Conservation (phyloP, 2,888 invertebrate genomes). For the Drosophila buzzatii region DNA sequence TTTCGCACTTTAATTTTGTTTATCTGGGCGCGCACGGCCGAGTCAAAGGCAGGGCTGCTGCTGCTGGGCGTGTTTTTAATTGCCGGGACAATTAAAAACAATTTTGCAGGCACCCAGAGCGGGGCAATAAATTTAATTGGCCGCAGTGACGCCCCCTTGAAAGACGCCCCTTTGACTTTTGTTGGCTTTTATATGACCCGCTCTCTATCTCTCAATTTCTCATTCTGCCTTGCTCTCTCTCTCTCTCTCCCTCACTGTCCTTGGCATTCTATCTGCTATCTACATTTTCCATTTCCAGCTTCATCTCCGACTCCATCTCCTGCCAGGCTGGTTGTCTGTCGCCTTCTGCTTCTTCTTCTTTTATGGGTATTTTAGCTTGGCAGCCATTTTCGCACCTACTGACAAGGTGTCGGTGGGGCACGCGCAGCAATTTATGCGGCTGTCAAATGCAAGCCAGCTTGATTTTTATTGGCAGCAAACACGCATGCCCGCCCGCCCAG, state of each 20-base stretch:
- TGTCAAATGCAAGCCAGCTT: constrained; percentile 74
- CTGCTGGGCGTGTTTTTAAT: constrained; percentile 74
- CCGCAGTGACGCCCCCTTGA: constrained; percentile 63
- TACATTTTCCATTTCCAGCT: constrained; percentile 30
- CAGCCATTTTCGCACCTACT: constrained; percentile 73
- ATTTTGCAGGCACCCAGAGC: constrained; percentile 72
- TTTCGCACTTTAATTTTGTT: constrained; percentile 51
- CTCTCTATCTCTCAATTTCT: not conserved
- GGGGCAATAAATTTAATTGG: constrained; percentile 77
- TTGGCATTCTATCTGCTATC: constrained; percentile 11
- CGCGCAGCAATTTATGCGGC: constrained; percentile 75
- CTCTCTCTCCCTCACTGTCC: not conserved
- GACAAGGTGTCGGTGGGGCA: constrained; percentile 63
- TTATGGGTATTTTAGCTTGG: constrained; percentile 34
- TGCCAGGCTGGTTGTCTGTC: not conserved
- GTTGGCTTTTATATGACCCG: constrained; percentile 49
- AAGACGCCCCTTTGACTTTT: constrained; percentile 59
- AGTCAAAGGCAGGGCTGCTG: constrained; percentile 38
- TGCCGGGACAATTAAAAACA: constrained; percentile 78
- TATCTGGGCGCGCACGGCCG: constrained; percentile 35
- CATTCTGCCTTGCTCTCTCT: not conserved
- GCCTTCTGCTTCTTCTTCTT: not conserved
- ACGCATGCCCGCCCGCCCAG: constrained; percentile 45
- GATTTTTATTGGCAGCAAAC: constrained; percentile 78
- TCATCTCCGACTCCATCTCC: constrained; percentile 47